phyloP scores from a whole-genome alignment of 2,888 invertebrate genomes.

The Pharmacophagus antenor region DNA sequence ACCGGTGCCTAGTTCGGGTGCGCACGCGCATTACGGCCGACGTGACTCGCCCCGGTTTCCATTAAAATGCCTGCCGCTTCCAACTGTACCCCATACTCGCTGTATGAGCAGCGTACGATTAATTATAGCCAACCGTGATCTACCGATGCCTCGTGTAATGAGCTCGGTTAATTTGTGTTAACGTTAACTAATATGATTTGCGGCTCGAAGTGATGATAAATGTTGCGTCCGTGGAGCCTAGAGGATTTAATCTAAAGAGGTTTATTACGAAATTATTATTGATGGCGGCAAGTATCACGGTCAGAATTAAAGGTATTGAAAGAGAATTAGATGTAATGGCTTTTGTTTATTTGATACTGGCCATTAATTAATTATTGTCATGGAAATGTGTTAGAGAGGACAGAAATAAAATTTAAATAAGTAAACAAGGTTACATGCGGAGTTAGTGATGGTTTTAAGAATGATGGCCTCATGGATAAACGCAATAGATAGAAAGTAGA shows the following conservation, averaged over 20 bases:
- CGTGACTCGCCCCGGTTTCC: slow-evolving; percentile 67
- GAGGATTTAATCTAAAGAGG: slow-evolving; percentile 23
- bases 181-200: slow-evolving; percentile 31
- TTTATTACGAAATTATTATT: slow-evolving; percentile 21
- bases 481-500: no score
- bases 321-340: no score
- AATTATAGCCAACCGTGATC: slow-evolving; percentile 29
- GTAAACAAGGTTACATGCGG: no score
- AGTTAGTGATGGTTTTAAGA: no score
- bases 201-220: slow-evolving; percentile 28
- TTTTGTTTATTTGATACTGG: no score
- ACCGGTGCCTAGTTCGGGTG: slow-evolving; percentile 54
- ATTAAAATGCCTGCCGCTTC: slow-evolving; percentile 70
- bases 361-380: no score
- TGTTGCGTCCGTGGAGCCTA: slow-evolving; percentile 8
- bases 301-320: background rate
- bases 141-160: slow-evolving; percentile 30
- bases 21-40: slow-evolving; percentile 52
- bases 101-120: slow-evolving; percentile 32
- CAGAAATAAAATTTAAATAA: no score
- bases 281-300: slow-evolving; percentile 5
- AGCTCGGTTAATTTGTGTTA: slow-evolving; percentile 29
- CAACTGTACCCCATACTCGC: slow-evolving; percentile 39
- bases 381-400: no score
- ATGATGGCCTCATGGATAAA: no score